Conservation (phyloP, 1,140 invertebrate genomes). For the Lepidotrigona ventralis region DNA sequence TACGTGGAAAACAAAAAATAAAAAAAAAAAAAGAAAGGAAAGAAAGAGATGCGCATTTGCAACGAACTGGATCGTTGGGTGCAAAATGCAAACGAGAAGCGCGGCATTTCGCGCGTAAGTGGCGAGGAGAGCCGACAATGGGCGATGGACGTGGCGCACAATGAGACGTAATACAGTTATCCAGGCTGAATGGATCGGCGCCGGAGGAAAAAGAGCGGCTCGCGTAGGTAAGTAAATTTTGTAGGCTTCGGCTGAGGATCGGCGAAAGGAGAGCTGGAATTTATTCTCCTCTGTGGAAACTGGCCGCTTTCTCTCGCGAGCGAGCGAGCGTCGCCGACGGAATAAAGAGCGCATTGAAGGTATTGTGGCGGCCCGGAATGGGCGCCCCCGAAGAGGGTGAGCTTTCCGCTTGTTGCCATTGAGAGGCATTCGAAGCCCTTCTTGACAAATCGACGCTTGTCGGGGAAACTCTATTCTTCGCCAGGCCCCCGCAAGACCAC, state of each 20-base stretch:
- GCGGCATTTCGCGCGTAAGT: slow-evolving; percentile 11
- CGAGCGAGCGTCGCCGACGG: slow-evolving; percentile 12
- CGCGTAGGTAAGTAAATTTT: slow-evolving; percentile 76
- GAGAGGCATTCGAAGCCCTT: slow-evolving; percentile 75
- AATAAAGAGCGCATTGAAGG: slow-evolving; percentile 71
- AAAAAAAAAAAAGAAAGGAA: background rate
- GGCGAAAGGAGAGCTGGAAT: slow-evolving; percentile 41
- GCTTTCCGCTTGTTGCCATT: slow-evolving; percentile 77
- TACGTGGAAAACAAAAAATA: too few species aligned
- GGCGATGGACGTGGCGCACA: slow-evolving; percentile 35
- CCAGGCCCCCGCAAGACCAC: slow-evolving; percentile 57
- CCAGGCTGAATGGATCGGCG: slow-evolving; percentile 65
- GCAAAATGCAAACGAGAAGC: slow-evolving; percentile 12
- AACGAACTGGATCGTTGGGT: background rate
- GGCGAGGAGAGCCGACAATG: slow-evolving; percentile 40
- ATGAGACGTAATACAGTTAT: slow-evolving; percentile 70
- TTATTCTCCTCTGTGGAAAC: slow-evolving; percentile 39
- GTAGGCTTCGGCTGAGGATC: slow-evolving; percentile 68
- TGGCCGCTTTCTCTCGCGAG: slow-evolving; percentile 21
- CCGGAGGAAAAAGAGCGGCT: slow-evolving; percentile 45
- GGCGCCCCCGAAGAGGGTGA: slow-evolving; percentile 64
- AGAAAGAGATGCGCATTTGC: too few species aligned
- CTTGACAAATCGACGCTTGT: slow-evolving; percentile 79
- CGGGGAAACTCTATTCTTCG: slow-evolving; percentile 75
- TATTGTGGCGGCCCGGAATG: slow-evolving; percentile 70